A percentile compares a stretch with the other conserved stretches of the same genome.
Evolutionary conservation across 2,797 vertebrate genomes (phyloP).

Genomic region (Sebastiscus tertius): DNA sequence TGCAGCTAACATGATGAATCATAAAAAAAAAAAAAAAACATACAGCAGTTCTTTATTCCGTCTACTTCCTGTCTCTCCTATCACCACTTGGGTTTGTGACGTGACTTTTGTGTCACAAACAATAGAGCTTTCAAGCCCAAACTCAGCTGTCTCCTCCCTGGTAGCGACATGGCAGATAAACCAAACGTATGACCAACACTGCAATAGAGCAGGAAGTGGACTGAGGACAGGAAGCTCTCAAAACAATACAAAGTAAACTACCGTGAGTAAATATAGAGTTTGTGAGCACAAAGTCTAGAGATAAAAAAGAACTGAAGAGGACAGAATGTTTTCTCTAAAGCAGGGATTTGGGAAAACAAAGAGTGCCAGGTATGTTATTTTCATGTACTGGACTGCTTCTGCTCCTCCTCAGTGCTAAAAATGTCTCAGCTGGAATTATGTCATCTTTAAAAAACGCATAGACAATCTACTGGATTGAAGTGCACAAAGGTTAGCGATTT

Average conservation of each 20-base stretch:
- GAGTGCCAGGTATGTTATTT: background rate
- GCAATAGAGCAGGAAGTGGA: conserved; percentile 68
- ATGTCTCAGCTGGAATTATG: background rate
- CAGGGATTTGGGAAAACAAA: conserved; percentile 24
- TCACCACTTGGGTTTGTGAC: conserved; percentile 10
- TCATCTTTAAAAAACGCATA: conserved; percentile 3
- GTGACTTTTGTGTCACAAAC: conserved; percentile 29
- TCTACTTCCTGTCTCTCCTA: conserved; percentile 1
- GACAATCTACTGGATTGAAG: background rate
- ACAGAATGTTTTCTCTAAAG: background rate
- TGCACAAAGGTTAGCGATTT: background rate
- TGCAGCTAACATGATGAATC: conserved; percentile 8
- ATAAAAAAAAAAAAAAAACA: background rate
- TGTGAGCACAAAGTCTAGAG: conserved; percentile 26
- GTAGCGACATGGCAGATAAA: conserved; percentile 14
- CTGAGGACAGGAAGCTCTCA: conserved; percentile 74
- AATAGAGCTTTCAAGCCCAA: conserved; percentile 50
- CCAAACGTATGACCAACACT: conserved; percentile 18
- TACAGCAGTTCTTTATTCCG: background rate
- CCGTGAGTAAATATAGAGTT: conserved; percentile 70
- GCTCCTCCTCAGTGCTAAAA: conserved; percentile 6
- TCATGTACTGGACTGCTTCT: background rate
- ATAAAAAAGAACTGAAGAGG: background rate
- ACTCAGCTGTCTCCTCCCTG: background rate
- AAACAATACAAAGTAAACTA: conserved; percentile 78